Percentiles rank a stretch among this genome's conserved stretches.
phyloP scores from a whole-genome alignment of 92 coral and sea anemone species.

The Epizoanthus scotinus region DNA sequence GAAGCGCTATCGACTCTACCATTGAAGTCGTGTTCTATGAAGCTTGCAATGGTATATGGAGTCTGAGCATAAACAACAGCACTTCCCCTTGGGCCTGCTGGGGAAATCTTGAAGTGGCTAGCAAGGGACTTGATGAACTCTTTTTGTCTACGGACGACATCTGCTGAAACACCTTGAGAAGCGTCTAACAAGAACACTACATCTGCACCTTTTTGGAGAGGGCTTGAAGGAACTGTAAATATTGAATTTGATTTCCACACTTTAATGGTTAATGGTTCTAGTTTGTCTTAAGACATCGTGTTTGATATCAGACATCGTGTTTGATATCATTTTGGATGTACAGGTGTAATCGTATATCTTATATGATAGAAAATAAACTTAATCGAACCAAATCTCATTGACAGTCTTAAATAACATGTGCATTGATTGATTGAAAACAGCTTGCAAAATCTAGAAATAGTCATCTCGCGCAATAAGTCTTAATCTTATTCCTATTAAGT shows the following conservation, averaged over 20 bases:
- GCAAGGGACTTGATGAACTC: constrained; percentile 72
- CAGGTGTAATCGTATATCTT: no score
- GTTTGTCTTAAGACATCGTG: no score
- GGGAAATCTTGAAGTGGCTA: constrained; percentile 55
- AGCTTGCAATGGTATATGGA: constrained; percentile 52
- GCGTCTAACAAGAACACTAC: constrained; percentile 79
- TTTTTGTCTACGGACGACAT: constrained; percentile 72
- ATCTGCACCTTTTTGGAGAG: constrained; percentile 51
- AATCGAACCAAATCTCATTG: no score
- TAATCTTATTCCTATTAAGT: no score
- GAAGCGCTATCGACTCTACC: constrained; percentile 52
- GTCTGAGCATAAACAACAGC: constrained; percentile 58
- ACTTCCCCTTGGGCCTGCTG: constrained; percentile 63
- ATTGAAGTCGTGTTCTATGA: constrained; percentile 48
- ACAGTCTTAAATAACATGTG: no score
- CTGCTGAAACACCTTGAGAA: constrained; percentile 57
- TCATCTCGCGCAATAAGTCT: no score
- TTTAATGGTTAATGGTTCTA: background rate
- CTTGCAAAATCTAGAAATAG: no score
- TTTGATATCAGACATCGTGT: no score
- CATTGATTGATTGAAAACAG: no score
- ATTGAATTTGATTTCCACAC: constrained; percentile 34
- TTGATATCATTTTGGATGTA: no score
- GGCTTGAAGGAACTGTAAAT: constrained; percentile 28
- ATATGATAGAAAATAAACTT: no score